A percentile compares a stretch with the other conserved stretches of the same genome.
Evolutionary conservation across 2,797 vertebrate genomes (phyloP).

Genomic region (Hipposideros larvatus): DNA sequence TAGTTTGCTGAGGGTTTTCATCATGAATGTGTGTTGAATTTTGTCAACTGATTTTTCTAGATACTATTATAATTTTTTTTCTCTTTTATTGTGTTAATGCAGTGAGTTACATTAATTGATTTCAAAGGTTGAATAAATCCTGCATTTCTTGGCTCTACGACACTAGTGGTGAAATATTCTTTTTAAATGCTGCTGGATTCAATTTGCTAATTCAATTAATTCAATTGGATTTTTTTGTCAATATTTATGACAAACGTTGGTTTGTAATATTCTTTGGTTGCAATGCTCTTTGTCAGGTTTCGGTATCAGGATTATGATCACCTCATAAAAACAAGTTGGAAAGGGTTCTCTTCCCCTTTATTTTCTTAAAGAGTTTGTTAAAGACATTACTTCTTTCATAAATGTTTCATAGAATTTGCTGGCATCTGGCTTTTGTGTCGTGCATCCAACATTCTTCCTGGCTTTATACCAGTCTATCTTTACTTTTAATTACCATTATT

Average conservation of each 20-base stretch:
- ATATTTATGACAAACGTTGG: background rate
- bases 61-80: background rate
- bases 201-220: background rate
- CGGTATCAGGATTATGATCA: background rate
- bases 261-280: slow-evolving; percentile 16
- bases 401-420: slow-evolving; percentile 1
- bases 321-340: background rate
- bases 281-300: background rate
- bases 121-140: slow-evolving; percentile 15
- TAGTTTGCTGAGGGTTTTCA: slow-evolving; percentile 25
- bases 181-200: background rate
- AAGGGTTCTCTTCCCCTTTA: background rate
- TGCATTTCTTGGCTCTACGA: background rate
- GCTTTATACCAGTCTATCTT: background rate
- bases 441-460: background rate
- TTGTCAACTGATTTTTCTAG: background rate
- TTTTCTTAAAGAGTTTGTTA: background rate
- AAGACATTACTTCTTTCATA: background rate
- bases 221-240: background rate
- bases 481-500: background rate
- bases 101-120: background rate
- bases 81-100: slow-evolving; percentile 2
- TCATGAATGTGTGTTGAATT: background rate
- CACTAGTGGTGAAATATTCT: background rate
- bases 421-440: background rate